Evolutionary conservation across 2,888 invertebrate species (phyloP).

Genomic region (Syrista parreyssii): DNA sequence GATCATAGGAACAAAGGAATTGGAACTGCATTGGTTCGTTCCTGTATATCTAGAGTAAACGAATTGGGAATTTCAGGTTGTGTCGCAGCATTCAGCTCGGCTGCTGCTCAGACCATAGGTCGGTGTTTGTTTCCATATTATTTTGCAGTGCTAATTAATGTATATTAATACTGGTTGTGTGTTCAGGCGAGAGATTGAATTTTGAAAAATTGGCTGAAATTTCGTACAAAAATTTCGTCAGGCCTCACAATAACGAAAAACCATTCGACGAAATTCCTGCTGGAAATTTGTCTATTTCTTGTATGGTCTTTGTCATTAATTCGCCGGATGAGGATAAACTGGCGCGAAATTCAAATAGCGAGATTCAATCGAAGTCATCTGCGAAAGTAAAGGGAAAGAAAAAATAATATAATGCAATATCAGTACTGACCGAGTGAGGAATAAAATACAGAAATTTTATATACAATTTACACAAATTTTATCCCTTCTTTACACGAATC

Average conservation of each 20-base stretch:
- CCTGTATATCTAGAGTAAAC: conserved; percentile 33
- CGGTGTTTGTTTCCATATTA: neutral
- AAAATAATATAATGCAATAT: neutral
- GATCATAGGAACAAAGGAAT: conserved; percentile 33
- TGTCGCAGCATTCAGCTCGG: conserved; percentile 38
- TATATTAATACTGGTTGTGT: neutral
- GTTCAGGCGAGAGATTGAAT: conserved; percentile 26
- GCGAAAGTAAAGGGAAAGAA: neutral
- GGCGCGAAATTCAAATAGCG: neutral
- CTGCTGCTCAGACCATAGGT: conserved; percentile 39
- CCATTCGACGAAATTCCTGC: conserved; percentile 14
- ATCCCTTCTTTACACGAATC: neutral
- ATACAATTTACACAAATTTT: neutral
- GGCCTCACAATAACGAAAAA: neutral
- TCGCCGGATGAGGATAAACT: neutral
- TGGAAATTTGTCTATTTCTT: conserved; percentile 33
- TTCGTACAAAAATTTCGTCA: conserved; percentile 21
- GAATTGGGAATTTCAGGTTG: conserved; percentile 21
- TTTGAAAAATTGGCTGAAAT: conserved; percentile 31
- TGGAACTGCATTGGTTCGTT: conserved; percentile 39
- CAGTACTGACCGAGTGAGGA: neutral
- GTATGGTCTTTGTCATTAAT: conserved; percentile 21
- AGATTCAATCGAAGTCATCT: neutral
- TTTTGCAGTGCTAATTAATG: neutral
- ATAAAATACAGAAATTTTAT: neutral